Evolutionary conservation across 1,140 invertebrate genomes (phyloP).

Genomic region (Aphaenogaster rudis): DNA sequence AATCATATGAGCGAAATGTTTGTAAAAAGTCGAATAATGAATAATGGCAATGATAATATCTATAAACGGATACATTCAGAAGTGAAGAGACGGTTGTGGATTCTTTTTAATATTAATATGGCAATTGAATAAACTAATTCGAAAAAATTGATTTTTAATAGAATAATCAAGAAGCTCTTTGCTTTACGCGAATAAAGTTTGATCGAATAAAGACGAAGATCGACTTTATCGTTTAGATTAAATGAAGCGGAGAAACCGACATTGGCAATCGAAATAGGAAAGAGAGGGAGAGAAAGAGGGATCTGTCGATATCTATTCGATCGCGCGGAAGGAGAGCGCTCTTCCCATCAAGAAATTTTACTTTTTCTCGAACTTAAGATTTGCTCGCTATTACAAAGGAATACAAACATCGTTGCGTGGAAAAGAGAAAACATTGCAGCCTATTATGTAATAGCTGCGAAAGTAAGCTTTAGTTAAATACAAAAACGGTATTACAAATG

Average conservation of each 20-base stretch:
- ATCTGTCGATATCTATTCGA: constrained; percentile 3
- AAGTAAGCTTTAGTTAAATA: background rate
- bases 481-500: background rate
- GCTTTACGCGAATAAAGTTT: background rate
- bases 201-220: background rate
- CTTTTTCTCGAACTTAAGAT: constrained; percentile 18
- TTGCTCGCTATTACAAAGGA: background rate
- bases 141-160: background rate
- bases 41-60: background rate
- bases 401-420: too few relatives aligned
- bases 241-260: constrained; percentile 15
- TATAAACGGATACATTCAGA: background rate
- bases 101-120: constrained; percentile 5
- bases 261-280: background rate
- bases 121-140: background rate
- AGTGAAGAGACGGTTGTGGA: background rate
- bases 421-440: background rate
- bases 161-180: background rate
- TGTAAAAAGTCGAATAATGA: background rate
- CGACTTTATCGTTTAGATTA: constrained; percentile 31
- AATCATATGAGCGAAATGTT: background rate
- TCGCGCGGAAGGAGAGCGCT: background rate
- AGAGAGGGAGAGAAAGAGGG: background rate
- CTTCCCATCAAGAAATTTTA: background rate
- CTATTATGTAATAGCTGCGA: background rate